Evolutionary conservation across 2,888 invertebrate species (phyloP), one percentile per base, ranked within the genome.

Genomic region (Palloptera scutellata): DNA sequence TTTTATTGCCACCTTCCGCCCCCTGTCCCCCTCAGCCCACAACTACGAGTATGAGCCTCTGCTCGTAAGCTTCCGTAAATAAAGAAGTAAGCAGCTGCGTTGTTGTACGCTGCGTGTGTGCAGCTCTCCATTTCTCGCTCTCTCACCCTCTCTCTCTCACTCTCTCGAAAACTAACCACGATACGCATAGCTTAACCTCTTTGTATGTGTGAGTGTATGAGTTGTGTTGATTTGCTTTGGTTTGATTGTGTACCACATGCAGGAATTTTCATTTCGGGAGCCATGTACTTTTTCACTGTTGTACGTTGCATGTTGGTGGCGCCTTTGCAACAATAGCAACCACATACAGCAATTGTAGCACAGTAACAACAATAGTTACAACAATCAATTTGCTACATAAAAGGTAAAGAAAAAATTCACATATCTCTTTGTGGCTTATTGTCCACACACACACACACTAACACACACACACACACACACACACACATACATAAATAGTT

Each of bases 361-460:
- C 51, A 17, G 53, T 48, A 41, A 58, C 59, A 53, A 41, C 69
- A 68, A 69, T 69, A 66, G 68, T 67, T 71, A 71, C 73, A 73
- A 82, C 76, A 81, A 82, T 76, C 77, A 77, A 82, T 73, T 78
- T 74, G 80, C 75, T 78, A 78, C 81, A 81, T 81, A 81, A 81
- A 81, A 81, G 81, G 82, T 75, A 79, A 78, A 80, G 78, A 69
- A 61, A 12, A 51, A 19, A 70, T 67, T 20, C 55, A 52, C 64
- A 52, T 60, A 64, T 61, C 57, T 48, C 48, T 52, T 58, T n/a
- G 59, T 64, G 52, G 51, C 52, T 15, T 13, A 48, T 15, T 48
- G 48, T 15, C 48, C 12, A 15, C 58, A 58, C 42, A 58, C 54
- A 40, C 15, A 30, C 17, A 48, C 54, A 66, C 54, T 30, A 30